Percentiles rank a stretch among this genome's conserved stretches.
Evolutionary conservation across 2,888 invertebrate species (phyloP).

Genomic region (Tinea pellionella): DNA sequence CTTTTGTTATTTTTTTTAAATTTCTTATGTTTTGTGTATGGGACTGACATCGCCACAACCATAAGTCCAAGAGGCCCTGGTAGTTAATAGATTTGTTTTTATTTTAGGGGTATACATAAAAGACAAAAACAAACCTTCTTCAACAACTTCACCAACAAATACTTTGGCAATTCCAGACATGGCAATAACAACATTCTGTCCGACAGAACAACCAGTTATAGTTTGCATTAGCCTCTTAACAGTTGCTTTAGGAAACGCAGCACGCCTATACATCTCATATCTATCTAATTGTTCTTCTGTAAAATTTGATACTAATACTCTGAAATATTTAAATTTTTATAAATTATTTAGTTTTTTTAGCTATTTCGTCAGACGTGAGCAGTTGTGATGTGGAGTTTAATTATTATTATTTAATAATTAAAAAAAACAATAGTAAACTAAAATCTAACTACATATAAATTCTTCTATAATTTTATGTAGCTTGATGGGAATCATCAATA

Average conservation of each 20-base stretch:
- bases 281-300: conserved; percentile 97
- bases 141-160: conserved; percentile 98
- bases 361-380: background rate
- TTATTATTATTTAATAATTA: too few species aligned
- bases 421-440: too few species aligned
- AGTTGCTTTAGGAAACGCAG: conserved; percentile 97
- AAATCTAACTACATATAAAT: too few species aligned
- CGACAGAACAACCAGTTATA: conserved; percentile 95
- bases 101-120: too few species aligned
- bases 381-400: too few species aligned
- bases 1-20: too few species aligned
- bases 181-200: conserved; percentile 99
- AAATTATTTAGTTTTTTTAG: conserved; percentile 7
- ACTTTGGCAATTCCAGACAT: conserved; percentile 99
- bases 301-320: conserved; percentile 97
- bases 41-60: too few species aligned
- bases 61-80: too few species aligned
- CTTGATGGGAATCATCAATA: too few species aligned
- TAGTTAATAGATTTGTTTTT: too few species aligned
- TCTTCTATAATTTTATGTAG: too few species aligned
- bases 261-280: conserved; percentile 97
- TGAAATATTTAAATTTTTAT: conserved; percentile 41
- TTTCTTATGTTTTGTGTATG: too few species aligned
- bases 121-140: conserved; percentile 79
- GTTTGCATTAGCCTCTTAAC: conserved; percentile 98